phyloP scores from a whole-genome alignment of 2,113 vertebrate genomes.

The Melanerpes aurifrons region DNA sequence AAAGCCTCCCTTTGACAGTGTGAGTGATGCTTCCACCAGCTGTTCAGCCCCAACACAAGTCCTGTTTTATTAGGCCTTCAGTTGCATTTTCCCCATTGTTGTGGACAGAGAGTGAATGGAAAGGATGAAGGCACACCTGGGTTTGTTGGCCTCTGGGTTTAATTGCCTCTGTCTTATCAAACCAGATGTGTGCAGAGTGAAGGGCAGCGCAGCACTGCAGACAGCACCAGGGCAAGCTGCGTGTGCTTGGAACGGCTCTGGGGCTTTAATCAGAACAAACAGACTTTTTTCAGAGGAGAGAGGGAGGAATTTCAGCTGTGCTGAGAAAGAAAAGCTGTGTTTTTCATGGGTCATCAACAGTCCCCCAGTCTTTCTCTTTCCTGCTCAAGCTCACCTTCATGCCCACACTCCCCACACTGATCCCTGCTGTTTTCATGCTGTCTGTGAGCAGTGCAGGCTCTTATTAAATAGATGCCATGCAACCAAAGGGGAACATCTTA shows the following conservation, averaged over 20 bases:
- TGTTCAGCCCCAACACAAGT: neutral
- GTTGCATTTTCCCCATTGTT: constrained; percentile 1
- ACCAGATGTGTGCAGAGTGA: neutral
- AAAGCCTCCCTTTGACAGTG: neutral
- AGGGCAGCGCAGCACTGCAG: fast-evolving
- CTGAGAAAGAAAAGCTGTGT: neutral
- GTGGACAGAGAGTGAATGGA: neutral
- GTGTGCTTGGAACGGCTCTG: fast-evolving
- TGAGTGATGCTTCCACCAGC: neutral
- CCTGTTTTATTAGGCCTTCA: neutral
- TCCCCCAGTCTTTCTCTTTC: neutral
- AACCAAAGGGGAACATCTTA: constrained; percentile 14
- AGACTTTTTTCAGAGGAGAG: neutral
- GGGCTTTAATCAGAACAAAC: neutral
- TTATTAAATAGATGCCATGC: neutral
- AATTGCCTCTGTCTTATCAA: neutral
- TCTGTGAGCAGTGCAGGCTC: neutral
- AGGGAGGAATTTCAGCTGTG: neutral
- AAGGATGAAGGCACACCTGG: constrained; percentile 15
- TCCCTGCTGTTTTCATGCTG: neutral
- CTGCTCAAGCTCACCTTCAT: neutral
- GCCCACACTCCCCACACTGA: neutral
- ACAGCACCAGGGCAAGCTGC: neutral
- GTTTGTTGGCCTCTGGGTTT: neutral
- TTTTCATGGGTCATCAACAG: neutral